A percentile compares a stretch with the other conserved stretches of the same genome.
Evolutionary conservation across 2,113 vertebrate species (phyloP).

Genomic region (Carassius gibelio): DNA sequence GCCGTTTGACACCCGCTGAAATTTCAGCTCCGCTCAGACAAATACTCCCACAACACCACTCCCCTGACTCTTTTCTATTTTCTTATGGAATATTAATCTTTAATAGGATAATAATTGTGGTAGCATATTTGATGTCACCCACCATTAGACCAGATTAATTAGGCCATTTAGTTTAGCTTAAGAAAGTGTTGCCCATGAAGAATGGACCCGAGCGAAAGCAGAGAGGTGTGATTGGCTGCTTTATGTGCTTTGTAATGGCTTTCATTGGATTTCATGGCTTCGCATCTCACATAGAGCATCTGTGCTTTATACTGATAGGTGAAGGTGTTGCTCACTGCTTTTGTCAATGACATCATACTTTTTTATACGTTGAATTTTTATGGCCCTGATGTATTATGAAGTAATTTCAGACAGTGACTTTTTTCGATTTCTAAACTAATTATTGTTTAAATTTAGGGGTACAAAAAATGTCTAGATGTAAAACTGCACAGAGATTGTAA

Average conservation of each 20-base stretch:
- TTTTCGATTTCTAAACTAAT: neutral
- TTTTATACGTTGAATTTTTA: neutral
- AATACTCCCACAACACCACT: slow-evolving; percentile 60
- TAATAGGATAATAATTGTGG: slow-evolving; percentile 82
- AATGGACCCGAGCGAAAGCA: slow-evolving; percentile 66
- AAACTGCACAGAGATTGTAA: neutral
- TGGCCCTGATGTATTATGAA: neutral
- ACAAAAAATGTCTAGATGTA: neutral
- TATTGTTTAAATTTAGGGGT: neutral
- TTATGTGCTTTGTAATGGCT: slow-evolving; percentile 57
- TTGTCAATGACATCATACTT: neutral
- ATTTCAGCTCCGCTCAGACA: slow-evolving; percentile 54
- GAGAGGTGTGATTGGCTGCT: slow-evolving; percentile 71
- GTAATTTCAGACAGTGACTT: neutral
- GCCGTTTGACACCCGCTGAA: slow-evolving; percentile 40
- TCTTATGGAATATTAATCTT: slow-evolving; percentile 77
- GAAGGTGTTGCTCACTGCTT: neutral
- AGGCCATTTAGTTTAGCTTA: slow-evolving; percentile 80
- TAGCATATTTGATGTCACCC: slow-evolving; percentile 83
- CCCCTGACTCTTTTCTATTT: slow-evolving; percentile 72
- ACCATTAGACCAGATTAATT: slow-evolving; percentile 82
- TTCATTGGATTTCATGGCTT: slow-evolving; percentile 36
- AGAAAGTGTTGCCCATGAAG: slow-evolving; percentile 75
- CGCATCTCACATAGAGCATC: neutral
- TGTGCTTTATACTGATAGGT: neutral